Conservation (phyloP, 2,888 invertebrate genomes). For the Coelinius sp. region DNA sequence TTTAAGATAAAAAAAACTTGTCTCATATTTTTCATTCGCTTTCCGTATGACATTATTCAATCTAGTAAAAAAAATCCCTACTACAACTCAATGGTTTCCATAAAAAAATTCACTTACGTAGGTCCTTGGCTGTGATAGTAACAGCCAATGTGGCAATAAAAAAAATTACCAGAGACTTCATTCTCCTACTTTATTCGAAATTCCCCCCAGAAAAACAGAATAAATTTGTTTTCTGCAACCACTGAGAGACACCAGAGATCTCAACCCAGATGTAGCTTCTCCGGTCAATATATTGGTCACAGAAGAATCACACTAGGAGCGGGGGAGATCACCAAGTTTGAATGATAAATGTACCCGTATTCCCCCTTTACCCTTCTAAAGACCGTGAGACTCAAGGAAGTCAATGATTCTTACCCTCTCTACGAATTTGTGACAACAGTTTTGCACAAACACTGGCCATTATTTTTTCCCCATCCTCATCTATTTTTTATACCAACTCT, state of each 20-base stretch:
- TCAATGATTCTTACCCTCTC: slow-evolving; percentile 13
- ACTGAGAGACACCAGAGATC: not conserved
- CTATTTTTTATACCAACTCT: not conserved
- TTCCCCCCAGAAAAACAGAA: not conserved
- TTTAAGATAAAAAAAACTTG: no score
- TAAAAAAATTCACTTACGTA: slow-evolving; percentile 32
- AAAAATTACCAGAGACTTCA: slow-evolving; percentile 6
- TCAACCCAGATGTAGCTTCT: not conserved
- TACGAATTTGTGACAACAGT: not conserved
- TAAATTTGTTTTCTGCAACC: not conserved
- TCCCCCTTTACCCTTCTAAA: no score
- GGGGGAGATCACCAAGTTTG: slow-evolving; percentile 4
- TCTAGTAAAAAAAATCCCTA: not conserved
- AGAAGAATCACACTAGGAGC: slow-evolving; percentile 3
- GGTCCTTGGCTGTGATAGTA: slow-evolving; percentile 22
- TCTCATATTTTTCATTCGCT: no score
- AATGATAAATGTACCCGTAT: slow-evolving; percentile 25
- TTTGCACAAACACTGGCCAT: not conserved
- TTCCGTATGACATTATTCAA: no score
- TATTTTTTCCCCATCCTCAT: not conserved
- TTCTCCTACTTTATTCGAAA: not conserved
- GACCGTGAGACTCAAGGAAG: slow-evolving; percentile 11
- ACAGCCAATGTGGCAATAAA: not conserved
- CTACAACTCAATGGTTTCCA: no score
- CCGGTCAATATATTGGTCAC: slow-evolving; percentile 34